Percentiles rank a stretch among this genome's conserved stretches.
Evolutionary conservation across 2,888 invertebrate species (phyloP).

Genomic region (Parnassius smintheus): DNA sequence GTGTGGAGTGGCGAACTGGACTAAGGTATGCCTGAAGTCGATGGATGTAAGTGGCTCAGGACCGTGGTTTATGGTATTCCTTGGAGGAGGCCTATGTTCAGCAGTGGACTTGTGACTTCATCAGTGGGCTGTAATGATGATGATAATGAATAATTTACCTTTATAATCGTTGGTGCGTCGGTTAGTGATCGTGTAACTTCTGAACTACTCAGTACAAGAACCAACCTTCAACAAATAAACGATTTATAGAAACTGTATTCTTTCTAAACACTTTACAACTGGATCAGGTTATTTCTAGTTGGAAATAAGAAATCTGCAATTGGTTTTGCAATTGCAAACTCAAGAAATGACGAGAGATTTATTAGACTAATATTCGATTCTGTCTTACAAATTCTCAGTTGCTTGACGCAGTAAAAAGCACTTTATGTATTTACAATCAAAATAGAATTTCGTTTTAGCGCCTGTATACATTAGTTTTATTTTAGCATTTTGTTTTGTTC

Average conservation of each 20-base stretch:
- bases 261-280: constrained; percentile 10
- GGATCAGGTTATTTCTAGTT: constrained; percentile 10
- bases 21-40: no score
- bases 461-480: neutral
- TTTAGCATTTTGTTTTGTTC: neutral
- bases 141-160: no score
- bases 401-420: neutral
- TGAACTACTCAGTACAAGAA: no score
- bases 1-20: no score
- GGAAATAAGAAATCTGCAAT: neutral
- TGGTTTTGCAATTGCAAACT: neutral
- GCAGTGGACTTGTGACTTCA: no score
- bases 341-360: constrained; percentile 5
- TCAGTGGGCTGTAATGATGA: no score
- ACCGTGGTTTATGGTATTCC: no score
- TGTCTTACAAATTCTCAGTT: constrained; percentile 14
- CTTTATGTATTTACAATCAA: constrained; percentile 5
- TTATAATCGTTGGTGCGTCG: no score
- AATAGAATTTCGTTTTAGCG: constrained; percentile 5
- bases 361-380: constrained; percentile 8
- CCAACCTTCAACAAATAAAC: constrained; percentile 3
- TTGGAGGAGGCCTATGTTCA: no score
- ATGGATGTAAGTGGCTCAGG: no score
- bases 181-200: no score
- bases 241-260: neutral